Percentiles rank a stretch among this genome's conserved stretches.
Evolutionary conservation across 2,797 vertebrate genomes (phyloP).

Genomic region (Hydrophis major): DNA sequence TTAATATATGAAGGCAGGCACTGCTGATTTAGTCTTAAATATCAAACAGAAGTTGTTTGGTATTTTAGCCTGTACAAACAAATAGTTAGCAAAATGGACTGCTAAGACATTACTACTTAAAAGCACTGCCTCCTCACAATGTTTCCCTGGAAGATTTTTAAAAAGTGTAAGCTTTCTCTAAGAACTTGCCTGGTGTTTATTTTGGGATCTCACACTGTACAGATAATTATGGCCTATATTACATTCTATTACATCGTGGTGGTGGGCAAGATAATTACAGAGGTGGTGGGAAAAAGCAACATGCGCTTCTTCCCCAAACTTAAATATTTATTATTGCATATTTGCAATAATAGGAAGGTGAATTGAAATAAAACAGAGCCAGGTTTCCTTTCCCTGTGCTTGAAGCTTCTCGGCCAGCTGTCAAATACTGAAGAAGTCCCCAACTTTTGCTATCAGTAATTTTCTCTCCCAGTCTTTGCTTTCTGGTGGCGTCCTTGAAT

Average conservation of each 20-base stretch:
- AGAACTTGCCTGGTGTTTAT: background rate
- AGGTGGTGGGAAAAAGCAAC: background rate
- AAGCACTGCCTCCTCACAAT: background rate
- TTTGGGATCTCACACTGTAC: background rate
- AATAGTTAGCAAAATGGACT: constrained; percentile 1
- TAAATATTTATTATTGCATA: background rate
- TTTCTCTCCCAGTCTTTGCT: background rate
- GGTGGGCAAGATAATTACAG: background rate
- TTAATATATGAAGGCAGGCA: background rate
- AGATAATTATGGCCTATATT: background rate
- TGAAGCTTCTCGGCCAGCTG: background rate
- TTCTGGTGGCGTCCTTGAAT: background rate
- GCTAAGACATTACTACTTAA: background rate
- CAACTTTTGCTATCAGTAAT: background rate
- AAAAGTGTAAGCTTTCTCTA: background rate
- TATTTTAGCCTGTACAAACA: background rate
- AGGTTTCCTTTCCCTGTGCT: background rate
- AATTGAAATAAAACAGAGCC: background rate
- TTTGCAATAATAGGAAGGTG: background rate
- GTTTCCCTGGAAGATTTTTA: background rate
- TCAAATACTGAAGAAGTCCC: background rate
- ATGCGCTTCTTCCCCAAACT: background rate
- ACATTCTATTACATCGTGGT: background rate
- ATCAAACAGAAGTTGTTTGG: background rate
- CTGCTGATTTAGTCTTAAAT: background rate